A percentile compares a stretch with the other conserved stretches of the same genome.
Evolutionary conservation across 2,113 vertebrate species (phyloP).

Genomic region (Corythornis cristatus): DNA sequence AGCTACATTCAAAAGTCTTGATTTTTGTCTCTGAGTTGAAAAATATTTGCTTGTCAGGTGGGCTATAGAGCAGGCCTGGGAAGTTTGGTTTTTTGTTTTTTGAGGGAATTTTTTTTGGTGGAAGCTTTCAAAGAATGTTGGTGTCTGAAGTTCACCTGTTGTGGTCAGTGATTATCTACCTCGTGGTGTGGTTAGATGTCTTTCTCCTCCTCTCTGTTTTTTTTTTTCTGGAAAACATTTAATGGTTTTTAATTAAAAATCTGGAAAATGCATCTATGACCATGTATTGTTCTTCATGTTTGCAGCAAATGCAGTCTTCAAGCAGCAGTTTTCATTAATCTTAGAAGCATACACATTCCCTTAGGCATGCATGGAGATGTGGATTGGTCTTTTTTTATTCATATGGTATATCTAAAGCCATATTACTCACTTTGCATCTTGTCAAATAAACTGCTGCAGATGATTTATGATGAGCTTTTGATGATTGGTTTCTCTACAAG

Average conservation of each 20-base stretch:
- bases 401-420: conserved; percentile 11
- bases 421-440: conserved; percentile 14
- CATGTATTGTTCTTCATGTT: background rate
- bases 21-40: background rate
- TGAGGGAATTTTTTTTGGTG: too few relatives aligned
- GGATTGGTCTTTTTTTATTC: background rate
- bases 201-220: background rate
- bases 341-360: background rate
- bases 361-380: background rate
- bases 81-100: background rate
- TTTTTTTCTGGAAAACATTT: background rate
- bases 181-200: background rate
- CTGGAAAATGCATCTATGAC: background rate
- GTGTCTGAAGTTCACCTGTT: background rate
- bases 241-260: background rate
- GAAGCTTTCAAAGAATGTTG: background rate
- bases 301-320: background rate
- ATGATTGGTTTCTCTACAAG: background rate
- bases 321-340: background rate
- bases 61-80: rapidly evolving
- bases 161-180: background rate
- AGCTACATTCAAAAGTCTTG: background rate
- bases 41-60: background rate
- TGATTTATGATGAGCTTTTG: conserved; percentile 29
- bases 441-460: conserved; percentile 13